These are phyloP conservation scores for Cherax quadricarinatus DNA, from an alignment of 1,140 invertebrate genomes.

Conservation along the genomic window DNA sequence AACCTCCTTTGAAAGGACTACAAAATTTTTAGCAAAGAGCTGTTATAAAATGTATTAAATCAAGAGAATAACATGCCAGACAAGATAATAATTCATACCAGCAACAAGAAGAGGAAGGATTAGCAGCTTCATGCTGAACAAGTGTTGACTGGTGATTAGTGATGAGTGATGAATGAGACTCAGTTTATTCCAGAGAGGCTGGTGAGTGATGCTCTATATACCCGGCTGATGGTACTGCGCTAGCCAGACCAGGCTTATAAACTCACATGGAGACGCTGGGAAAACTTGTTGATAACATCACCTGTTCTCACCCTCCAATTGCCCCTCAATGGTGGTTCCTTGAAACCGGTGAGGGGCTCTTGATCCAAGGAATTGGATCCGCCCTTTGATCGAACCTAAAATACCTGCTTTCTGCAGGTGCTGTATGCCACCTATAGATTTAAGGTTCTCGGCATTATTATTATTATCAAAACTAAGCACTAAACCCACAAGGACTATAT, in stretches of 20 bases:
- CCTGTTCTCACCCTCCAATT: background rate
- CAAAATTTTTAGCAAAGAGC: no score
- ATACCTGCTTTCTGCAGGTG: no score
- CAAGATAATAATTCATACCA: constrained; percentile 13
- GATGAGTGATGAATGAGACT: background rate
- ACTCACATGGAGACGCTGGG: background rate
- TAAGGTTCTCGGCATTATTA: no score
- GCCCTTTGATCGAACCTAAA: no score
- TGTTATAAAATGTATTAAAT: no score
- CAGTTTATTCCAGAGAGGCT: background rate
- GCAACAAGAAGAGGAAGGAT: background rate
- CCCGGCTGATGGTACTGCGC: background rate
- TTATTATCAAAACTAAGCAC: no score
- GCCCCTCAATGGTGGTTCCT: no score
- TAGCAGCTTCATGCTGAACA: background rate
- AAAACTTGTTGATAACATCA: background rate
- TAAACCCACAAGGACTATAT: no score
- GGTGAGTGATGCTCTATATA: background rate
- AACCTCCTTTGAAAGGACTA: no score
- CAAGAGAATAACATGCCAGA: background rate
- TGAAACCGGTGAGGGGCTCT: no score
- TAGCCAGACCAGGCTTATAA: background rate
- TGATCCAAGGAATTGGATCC: no score
- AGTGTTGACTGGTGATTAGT: background rate
- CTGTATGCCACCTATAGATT: no score